These are phyloP conservation scores for Erebia epiphron DNA, from an alignment of 2,888 invertebrate genomes.

Conservation along the genomic window DNA sequence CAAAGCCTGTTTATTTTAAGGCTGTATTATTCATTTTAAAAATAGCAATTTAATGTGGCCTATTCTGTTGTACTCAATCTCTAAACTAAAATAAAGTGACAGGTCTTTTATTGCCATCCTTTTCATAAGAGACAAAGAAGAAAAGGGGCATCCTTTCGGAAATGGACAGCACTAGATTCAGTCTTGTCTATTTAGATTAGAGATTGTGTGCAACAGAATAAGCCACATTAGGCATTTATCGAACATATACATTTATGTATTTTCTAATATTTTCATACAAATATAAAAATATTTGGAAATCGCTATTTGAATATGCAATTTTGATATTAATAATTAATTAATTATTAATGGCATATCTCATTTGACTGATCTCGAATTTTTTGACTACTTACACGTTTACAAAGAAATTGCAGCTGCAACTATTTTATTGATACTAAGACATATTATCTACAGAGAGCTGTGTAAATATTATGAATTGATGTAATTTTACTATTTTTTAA, in stretches of 20 bases:
- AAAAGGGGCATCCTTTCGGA: too few species aligned
- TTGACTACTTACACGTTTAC: conserved; percentile 23
- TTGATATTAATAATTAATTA: conserved; percentile 1
- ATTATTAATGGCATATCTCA: conserved; percentile 25
- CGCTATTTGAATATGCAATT: conserved; percentile 6
- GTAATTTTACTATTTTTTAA: conserved; percentile 27
- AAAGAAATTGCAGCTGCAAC: conserved; percentile 3
- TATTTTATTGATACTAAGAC: conserved; percentile 7
- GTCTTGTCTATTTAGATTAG: too few species aligned
- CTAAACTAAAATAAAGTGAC: too few species aligned
- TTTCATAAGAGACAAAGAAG: too few species aligned
- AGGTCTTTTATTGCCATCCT: too few species aligned
- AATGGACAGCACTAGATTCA: too few species aligned
- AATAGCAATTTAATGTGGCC: too few species aligned
- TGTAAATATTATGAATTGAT: conserved; percentile 19
- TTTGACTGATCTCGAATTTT: conserved; percentile 35
- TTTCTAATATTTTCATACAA: not conserved
- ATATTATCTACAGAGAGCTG: not conserved
- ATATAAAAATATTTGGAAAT: not conserved
- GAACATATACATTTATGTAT: not conserved
- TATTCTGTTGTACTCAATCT: too few species aligned
- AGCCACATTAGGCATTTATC: not conserved
- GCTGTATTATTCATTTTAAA: too few species aligned
- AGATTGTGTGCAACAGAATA: not conserved
- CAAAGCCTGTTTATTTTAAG: too few species aligned